Evolutionary conservation across 2,113 vertebrate species (phyloP).

Genomic region (Phylloscopus whistleri): DNA sequence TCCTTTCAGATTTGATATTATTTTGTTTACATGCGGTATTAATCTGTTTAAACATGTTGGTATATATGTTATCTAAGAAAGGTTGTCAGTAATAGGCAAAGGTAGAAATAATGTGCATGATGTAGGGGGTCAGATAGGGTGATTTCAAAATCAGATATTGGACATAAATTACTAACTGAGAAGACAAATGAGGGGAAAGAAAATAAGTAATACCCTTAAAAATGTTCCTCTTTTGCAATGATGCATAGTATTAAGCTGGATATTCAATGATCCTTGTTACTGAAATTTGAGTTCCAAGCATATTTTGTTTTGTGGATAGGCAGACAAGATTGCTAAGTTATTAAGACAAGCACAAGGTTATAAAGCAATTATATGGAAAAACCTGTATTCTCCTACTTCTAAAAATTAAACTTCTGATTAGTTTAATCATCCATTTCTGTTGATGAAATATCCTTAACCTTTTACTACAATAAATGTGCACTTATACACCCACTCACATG

Average conservation of each 20-base stretch:
- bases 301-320: neutral
- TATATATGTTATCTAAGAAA: neutral
- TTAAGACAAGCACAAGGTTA: neutral
- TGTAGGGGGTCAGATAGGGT: neutral
- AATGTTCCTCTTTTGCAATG: neutral
- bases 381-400: neutral
- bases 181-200: neutral
- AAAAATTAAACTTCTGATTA: neutral
- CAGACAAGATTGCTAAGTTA: neutral
- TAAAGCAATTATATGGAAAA: neutral
- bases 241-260: neutral
- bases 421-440: neutral
- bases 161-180: neutral
- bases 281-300: neutral
- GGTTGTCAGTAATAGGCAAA: rapidly evolving
- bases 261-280: neutral
- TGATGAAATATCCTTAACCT: neutral
- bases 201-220: neutral
- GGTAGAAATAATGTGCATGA: neutral
- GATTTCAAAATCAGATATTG: neutral
- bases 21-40: neutral
- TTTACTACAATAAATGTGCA: neutral
- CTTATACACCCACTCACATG: neutral
- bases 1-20: neutral
- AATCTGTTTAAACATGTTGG: neutral